Evolutionary conservation across 2,113 vertebrate species (phyloP).

Genomic region (Irena cyanogastra): DNA sequence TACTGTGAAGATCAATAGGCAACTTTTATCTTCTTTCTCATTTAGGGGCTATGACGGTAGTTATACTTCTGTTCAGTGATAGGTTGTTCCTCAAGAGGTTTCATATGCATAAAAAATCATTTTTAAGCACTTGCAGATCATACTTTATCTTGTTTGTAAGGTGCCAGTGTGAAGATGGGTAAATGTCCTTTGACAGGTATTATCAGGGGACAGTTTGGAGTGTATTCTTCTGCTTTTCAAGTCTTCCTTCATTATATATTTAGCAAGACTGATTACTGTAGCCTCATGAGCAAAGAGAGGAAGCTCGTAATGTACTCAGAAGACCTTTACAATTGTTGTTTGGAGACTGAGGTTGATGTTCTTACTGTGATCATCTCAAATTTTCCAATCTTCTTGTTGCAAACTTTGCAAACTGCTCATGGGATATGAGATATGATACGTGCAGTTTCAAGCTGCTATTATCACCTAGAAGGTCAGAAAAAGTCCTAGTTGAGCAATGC

Average conservation of each 20-base stretch:
- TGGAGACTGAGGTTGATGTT: background rate
- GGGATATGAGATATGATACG: accelerated
- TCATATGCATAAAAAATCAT: background rate
- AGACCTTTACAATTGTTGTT: background rate
- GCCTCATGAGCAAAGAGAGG: background rate
- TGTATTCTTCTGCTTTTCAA: background rate
- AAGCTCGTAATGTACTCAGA: background rate
- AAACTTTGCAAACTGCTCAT: background rate
- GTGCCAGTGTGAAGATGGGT: background rate
- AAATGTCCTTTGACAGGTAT: background rate
- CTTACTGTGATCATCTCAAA: background rate
- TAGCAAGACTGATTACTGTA: background rate
- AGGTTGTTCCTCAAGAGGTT: background rate
- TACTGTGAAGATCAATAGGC: conserved; percentile 13
- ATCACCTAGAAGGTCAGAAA: background rate
- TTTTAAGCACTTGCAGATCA: background rate
- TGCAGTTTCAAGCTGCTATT: background rate
- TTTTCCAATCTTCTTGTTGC: background rate
- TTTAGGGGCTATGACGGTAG: background rate
- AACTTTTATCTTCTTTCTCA: conserved; percentile 3
- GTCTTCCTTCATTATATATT: background rate
- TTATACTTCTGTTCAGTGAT: background rate
- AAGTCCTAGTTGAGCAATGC: background rate
- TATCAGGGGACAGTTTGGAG: background rate
- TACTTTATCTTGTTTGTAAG: background rate